Conservation (phyloP, 2,113 vertebrate genomes). For the Melospiza georgiana region DNA sequence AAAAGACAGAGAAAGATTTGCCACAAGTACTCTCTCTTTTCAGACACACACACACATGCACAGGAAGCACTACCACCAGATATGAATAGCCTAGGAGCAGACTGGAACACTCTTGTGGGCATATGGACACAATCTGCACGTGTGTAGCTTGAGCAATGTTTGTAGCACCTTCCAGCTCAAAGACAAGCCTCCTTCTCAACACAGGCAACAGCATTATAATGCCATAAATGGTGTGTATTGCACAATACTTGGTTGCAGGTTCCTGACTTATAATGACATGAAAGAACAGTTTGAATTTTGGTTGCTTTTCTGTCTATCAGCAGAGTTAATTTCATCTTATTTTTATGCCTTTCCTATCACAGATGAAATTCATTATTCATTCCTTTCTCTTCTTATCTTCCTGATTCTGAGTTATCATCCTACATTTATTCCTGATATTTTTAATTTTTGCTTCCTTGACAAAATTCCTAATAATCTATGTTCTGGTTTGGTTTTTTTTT, state of each 20-base stretch:
- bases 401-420: background rate
- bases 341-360: background rate
- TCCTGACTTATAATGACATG: background rate
- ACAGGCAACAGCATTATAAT: background rate
- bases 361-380: background rate
- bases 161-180: background rate
- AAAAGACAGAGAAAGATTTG: background rate
- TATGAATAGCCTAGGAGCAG: background rate
- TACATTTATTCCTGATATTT: background rate
- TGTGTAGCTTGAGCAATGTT: background rate
- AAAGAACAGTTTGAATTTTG: background rate
- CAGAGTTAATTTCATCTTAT: background rate
- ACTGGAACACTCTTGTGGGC: background rate
- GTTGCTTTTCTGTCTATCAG: background rate
- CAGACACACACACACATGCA: background rate
- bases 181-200: background rate
- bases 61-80: background rate
- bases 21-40: background rate
- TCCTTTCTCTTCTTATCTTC: background rate
- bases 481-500: background rate
- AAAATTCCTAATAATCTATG: background rate
- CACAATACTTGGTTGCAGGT: background rate
- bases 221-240: background rate
- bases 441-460: background rate
- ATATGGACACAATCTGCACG: background rate